Evolutionary conservation across 2,113 vertebrate genomes (phyloP), one percentile per base, ranked within the genome.

Genomic region (Todiramphus saurophagus): DNA sequence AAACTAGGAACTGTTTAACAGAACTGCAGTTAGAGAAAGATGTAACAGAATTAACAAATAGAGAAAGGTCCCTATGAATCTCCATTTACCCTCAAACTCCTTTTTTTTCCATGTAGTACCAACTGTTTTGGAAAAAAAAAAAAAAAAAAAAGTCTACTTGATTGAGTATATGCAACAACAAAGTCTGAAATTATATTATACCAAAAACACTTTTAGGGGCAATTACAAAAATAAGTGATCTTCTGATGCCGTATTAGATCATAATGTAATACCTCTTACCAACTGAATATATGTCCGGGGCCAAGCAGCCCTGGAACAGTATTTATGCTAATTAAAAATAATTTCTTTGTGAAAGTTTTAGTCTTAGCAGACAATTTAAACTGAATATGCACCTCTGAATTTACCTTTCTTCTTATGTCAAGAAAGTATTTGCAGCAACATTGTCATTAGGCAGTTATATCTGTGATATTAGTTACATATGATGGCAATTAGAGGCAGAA

Each of bases 401-500:
- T 91, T 92, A 91, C 79, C 87, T 97, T 97, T 94, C 93, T 97
- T 95, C 72, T 92, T 91, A 92, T 53, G 94, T 97, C 93, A 91
- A 87, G 97, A 94, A 96, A 97, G 89, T 92, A 96, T 91, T 93
- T 90, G 86, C 74, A 95, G 90, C 84, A 96, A 92, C 96, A 97
- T 94, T 95, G 87, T 96, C 97, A 97, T 69, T 79, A 96, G 95
- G 90, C 94, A 68, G 87, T 94, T 94, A 97, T 37, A 70, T 96
- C 83, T 96, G 94, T 94, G 87, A 82, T 97, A 98, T 98, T 98
- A 97, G 96, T 87, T 97, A 97, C 98, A 98, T 97, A 98, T 98
- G 98, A 98, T 91, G 97, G 94, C 97, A 98, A 98, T 98, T 98
- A 98, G 93, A 96, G 95, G 81, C 96, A 94, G 96, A 98, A 96